These are phyloP conservation scores for Heloderma charlesbogerti DNA, from an alignment of 2,113 vertebrate species.

Conservation along the genomic window DNA sequence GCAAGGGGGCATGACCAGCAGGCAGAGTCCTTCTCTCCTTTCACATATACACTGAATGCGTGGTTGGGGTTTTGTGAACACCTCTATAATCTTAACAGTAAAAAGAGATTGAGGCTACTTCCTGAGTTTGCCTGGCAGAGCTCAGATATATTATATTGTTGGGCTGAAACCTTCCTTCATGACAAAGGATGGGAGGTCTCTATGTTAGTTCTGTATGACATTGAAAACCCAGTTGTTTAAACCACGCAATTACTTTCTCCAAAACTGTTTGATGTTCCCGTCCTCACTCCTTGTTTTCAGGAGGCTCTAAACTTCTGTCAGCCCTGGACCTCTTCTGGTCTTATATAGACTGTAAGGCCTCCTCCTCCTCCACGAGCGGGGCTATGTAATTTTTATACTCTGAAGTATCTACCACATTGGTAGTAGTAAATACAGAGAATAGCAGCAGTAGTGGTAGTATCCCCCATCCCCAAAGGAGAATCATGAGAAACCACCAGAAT, in stretches of 20 bases:
- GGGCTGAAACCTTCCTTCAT: too few relatives aligned
- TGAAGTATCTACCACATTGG: not conserved
- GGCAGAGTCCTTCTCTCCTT: too few relatives aligned
- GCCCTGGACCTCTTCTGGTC: not conserved
- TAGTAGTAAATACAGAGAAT: not conserved
- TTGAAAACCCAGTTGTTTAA: not conserved
- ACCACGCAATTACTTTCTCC: not conserved
- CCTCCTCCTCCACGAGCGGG: not conserved
- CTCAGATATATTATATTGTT: too few relatives aligned
- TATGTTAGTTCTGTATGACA: too few relatives aligned
- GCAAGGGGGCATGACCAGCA: too few relatives aligned
- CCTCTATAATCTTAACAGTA: too few relatives aligned
- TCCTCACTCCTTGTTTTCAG: not conserved
- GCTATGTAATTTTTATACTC: not conserved
- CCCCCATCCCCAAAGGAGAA: not conserved
- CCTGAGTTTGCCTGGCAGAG: too few relatives aligned
- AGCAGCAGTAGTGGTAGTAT: not conserved
- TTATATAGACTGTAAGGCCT: not conserved
- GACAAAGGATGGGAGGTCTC: too few relatives aligned
- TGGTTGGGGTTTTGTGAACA: too few relatives aligned
- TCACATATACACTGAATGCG: too few relatives aligned
- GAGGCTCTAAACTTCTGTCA: not conserved
- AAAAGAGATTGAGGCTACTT: too few relatives aligned
- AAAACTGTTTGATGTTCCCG: not conserved
- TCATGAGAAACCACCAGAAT: not conserved